Evolutionary conservation across 2,888 invertebrate species (phyloP), one percentile per base, ranked within the genome.

Genomic region (Herminia tarsipennalis): DNA sequence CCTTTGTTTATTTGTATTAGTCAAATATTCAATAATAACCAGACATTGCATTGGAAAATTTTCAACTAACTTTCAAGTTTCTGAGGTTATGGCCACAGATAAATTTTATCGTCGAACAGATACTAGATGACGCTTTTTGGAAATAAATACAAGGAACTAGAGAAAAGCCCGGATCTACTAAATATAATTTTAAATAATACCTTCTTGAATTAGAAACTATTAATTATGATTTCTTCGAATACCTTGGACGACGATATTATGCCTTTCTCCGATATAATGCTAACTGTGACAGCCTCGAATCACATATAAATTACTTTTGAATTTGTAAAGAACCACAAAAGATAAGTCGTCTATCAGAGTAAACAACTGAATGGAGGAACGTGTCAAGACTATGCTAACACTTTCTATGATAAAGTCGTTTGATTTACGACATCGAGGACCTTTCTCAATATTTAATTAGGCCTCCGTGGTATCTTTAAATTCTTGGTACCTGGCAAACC

Each of bases 381-480:
- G 59, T 29, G 38, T 70, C 65, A 58, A 68, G 59, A 55, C 56
- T 73, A 71, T 64, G 67, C 70, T 70, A 74, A 77, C 72, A 64
- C 69, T 73, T 59, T 60, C 55, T 47, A 60, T 52, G 76, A 73
- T 75, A 76, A 68, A 63, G 35, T 38, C 40, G 58, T 73, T 73
- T 67, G 70, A 59, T 56, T 41, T 54, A 56, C 57, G 59, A 56
- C 64, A 66, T 68, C 70, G 74, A 67, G 46, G 45, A 43, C 40
- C 53, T 44, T 56, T 56, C 41, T 12, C 33, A 41, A 43, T 57
- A 57, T 57, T 59, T 53, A 20, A 30, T 43, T 42, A 42, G 25
- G n/a, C n/a, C n/a, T n/a, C n/a, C n/a, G n/a, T n/a, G 22, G 13
- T 38, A 42, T 41, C 27, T 35, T 21, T n/a, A n/a, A n/a, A n/a